Conservation (phyloP, 1,140 invertebrate species). For the Apis laboriosa region DNA sequence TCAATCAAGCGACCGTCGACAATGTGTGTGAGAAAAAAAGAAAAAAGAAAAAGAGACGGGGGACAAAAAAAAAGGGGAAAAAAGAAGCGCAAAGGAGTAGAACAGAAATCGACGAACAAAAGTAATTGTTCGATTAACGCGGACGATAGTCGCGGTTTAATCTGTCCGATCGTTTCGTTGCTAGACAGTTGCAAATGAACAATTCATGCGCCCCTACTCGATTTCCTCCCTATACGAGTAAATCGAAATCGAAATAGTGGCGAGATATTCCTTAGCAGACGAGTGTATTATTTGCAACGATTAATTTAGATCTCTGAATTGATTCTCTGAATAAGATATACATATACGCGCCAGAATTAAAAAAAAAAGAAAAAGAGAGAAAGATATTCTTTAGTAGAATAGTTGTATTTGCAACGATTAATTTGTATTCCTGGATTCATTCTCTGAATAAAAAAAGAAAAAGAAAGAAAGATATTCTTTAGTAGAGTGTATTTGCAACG, state of each 20-base stretch:
- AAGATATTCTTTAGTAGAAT: neutral
- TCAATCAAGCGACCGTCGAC: conserved; percentile 10
- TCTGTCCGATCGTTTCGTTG: conserved; percentile 19
- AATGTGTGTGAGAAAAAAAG: neutral
- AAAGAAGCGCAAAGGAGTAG: neutral
- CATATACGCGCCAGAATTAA: no score
- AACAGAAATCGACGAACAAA: conserved; percentile 22
- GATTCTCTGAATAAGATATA: neutral
- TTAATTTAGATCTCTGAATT: neutral
- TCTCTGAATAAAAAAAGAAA: no score
- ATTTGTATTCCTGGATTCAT: neutral
- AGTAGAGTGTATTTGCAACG: no score
- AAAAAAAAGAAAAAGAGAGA: no score
- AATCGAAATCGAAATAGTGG: neutral
- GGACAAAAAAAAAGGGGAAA: no score
- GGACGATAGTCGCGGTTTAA: conserved; percentile 24
- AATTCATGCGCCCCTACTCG: conserved; percentile 6
- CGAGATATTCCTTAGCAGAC: neutral
- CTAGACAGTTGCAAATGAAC: conserved; percentile 4
- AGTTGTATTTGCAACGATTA: no score
- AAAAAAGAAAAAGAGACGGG: no score
- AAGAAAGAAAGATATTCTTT: neutral
- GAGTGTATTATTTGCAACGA: no score
- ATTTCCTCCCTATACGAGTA: neutral
- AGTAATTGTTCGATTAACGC: conserved; percentile 27